A percentile compares a stretch with the other conserved stretches of the same genome.
These are phyloP conservation scores for Podocnemis expansa DNA, from an alignment of 2,113 vertebrate species.

Conservation along the genomic window DNA sequence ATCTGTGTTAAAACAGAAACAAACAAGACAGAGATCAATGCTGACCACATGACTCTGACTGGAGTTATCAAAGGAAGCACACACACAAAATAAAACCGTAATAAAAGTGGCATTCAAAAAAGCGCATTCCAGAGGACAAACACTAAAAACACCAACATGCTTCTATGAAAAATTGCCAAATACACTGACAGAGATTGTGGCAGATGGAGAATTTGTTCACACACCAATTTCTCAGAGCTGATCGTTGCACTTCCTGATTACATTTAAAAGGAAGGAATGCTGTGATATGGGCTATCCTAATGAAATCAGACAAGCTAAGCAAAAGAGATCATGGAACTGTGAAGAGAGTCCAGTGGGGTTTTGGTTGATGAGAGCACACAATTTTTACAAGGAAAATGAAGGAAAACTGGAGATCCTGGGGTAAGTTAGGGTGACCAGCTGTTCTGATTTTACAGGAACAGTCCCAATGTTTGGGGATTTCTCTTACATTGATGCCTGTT, in stretches of 20 bases:
- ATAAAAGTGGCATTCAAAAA: not conserved
- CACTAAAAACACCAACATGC: not conserved
- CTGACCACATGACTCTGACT: conserved; percentile 53
- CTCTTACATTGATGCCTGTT: no score
- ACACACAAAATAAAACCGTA: not conserved
- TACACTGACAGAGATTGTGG: not conserved
- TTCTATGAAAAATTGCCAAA: not conserved
- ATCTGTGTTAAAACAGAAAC: conserved; percentile 83
- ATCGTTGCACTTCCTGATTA: not conserved
- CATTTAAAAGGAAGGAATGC: not conserved
- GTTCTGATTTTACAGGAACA: no score
- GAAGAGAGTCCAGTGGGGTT: not conserved
- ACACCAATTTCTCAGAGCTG: not conserved
- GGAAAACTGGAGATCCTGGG: not conserved
- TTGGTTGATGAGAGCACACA: not conserved
- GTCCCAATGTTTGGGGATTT: no score
- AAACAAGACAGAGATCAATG: conserved; percentile 67
- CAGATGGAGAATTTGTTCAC: not conserved
- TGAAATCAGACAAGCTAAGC: not conserved
- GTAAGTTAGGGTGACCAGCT: not conserved
- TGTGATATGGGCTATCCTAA: not conserved
- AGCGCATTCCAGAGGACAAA: not conserved
- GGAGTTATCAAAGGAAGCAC: conserved; percentile 48
- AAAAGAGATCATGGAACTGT: not conserved
- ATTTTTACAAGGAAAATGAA: not conserved